A percentile compares a stretch with the other conserved stretches of the same genome.
Conservation (phyloP, 2,888 invertebrate genomes). For the Melinaea menophilus region DNA sequence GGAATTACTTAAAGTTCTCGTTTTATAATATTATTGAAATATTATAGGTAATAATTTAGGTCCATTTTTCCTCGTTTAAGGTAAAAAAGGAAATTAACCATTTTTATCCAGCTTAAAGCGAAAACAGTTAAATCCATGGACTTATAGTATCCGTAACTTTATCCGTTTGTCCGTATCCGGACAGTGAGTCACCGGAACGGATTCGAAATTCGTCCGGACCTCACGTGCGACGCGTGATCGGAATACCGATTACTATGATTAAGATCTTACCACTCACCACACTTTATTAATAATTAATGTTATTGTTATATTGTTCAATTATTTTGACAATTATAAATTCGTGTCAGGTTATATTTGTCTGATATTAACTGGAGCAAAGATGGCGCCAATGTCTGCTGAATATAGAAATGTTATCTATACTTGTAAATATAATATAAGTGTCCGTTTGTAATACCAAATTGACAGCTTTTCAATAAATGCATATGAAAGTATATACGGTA, state of each 20-base stretch:
- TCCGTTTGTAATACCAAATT: too few relatives aligned
- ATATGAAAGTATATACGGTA: too few relatives aligned
- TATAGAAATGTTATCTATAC: too few relatives aligned
- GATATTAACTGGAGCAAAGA: slow-evolving; percentile 9
- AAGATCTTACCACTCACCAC: slow-evolving; percentile 21
- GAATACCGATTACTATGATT: slow-evolving; percentile 51
- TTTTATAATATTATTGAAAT: neutral
- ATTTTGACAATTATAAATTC: slow-evolving; percentile 30
- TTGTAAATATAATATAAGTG: too few relatives aligned
- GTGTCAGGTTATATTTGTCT: slow-evolving; percentile 18
- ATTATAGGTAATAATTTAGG: too few relatives aligned
- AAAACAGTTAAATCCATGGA: too few relatives aligned
- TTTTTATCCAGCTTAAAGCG: too few relatives aligned
- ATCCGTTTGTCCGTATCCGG: slow-evolving; percentile 30
- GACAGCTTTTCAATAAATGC: too few relatives aligned
- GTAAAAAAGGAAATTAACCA: too few relatives aligned
- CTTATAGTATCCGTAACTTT: slow-evolving; percentile 1
- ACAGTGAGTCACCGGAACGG: slow-evolving; percentile 67
- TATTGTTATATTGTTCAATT: slow-evolving; percentile 39
- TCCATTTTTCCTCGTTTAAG: too few relatives aligned
- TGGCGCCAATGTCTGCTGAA: neutral
- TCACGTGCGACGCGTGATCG: slow-evolving; percentile 50
- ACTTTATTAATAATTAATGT: slow-evolving; percentile 34
- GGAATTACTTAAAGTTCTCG: slow-evolving; percentile 5
- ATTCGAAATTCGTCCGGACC: slow-evolving; percentile 57